These are phyloP conservation scores for Glareola pratincola DNA, from an alignment of 2,113 vertebrate species.

Conservation along the genomic window DNA sequence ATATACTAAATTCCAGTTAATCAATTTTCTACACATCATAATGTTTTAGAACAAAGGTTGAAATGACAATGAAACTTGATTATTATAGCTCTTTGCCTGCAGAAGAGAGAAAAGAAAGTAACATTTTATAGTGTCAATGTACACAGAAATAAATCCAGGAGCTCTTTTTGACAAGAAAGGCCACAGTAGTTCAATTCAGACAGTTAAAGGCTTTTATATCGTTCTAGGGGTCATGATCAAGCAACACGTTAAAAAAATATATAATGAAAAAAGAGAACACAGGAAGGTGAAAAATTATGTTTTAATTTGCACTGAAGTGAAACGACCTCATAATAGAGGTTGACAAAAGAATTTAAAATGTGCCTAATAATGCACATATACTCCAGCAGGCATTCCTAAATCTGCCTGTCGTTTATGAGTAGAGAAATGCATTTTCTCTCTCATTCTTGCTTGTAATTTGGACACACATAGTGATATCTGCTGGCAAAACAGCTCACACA, in stretches of 20 bases:
- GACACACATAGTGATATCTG: neutral
- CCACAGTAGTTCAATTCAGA: neutral
- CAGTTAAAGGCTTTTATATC: neutral
- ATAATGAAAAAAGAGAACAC: neutral
- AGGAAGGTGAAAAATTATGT: neutral
- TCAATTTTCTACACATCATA: constrained; percentile 65
- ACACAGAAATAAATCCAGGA: constrained; percentile 51
- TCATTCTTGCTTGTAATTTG: constrained; percentile 7
- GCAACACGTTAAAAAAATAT: neutral
- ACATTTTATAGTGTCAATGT: constrained; percentile 24
- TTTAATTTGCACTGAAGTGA: neutral
- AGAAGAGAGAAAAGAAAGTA: constrained; percentile 35
- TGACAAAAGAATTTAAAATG: constrained; percentile 19
- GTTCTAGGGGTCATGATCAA: neutral
- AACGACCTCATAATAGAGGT: neutral
- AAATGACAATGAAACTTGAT: constrained; percentile 45
- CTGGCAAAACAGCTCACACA: neutral
- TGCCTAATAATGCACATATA: neutral
- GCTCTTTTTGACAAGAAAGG: constrained; percentile 29
- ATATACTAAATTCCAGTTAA: constrained; percentile 47
- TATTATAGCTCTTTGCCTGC: constrained; percentile 16
- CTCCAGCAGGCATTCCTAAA: constrained; percentile 4
- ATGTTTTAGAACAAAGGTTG: constrained; percentile 45
- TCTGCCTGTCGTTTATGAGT: neutral
- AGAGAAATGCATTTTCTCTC: constrained; percentile 17